Evolutionary conservation across 2,113 vertebrate genomes (phyloP).

Genomic region (Sapajus apella): DNA sequence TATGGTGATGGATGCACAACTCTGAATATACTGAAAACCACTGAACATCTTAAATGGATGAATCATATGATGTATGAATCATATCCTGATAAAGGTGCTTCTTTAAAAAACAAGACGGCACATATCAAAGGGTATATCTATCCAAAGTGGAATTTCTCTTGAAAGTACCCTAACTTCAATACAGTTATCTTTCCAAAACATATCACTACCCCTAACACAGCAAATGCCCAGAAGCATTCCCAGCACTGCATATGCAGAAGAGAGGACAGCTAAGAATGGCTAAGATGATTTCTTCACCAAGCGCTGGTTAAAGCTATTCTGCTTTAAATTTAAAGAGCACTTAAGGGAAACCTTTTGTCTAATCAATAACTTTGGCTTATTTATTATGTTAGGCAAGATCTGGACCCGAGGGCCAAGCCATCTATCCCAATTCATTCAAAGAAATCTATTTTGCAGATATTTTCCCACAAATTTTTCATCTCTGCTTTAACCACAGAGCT

Average conservation of each 20-base stretch:
- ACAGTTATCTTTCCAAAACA: neutral
- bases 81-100: neutral
- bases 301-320: neutral
- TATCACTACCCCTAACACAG: neutral
- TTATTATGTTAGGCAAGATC: conserved; percentile 30
- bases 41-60: neutral
- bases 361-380: conserved; percentile 30
- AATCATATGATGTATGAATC: neutral
- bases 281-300: neutral
- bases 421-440: conserved; percentile 42
- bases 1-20: neutral
- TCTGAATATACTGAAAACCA: neutral
- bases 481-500: conserved; percentile 43
- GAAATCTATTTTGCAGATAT: conserved; percentile 52
- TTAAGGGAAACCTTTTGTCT: conserved; percentile 36
- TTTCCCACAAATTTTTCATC: conserved; percentile 45
- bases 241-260: neutral
- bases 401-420: neutral
- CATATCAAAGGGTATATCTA: neutral
- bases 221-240: neutral
- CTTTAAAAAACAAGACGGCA: neutral
- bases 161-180: neutral
- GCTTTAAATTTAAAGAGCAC: neutral
- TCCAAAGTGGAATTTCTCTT: neutral
- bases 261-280: neutral